These are phyloP conservation scores for Syngnathus acus DNA, from an alignment of 2,797 vertebrate species.

Conservation along the genomic window DNA sequence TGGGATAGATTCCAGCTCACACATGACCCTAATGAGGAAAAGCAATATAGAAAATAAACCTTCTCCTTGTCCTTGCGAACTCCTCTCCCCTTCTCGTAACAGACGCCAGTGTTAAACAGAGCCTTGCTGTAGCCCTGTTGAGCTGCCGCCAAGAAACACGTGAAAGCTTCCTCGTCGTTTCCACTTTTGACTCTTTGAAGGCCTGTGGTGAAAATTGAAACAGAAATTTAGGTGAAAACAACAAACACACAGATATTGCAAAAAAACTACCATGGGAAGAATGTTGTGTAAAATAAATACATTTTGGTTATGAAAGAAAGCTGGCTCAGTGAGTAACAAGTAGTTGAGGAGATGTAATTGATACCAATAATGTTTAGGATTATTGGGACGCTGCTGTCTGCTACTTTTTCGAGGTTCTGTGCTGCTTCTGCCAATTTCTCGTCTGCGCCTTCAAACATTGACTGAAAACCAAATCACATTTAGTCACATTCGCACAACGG, in stretches of 20 bases:
- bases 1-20: not conserved
- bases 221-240: not conserved
- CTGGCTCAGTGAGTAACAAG: not conserved
- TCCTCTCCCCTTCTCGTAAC: conserved; percentile 85
- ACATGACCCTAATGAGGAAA: too few relatives aligned
- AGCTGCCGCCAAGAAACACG: conserved; percentile 82
- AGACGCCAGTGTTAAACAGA: conserved; percentile 87
- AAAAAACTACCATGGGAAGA: not conserved
- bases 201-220: conserved; percentile 58
- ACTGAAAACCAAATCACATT: conserved; percentile 13
- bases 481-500: not conserved
- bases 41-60: conserved; percentile 51
- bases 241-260: not conserved
- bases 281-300: not conserved
- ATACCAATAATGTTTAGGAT: conserved; percentile 74
- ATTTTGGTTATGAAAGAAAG: not conserved
- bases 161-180: conserved; percentile 69
- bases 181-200: conserved; percentile 71
- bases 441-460: conserved; percentile 44
- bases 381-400: conserved; percentile 76
- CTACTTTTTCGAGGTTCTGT: conserved; percentile 70
- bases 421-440: conserved; percentile 70
- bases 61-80: conserved; percentile 69
- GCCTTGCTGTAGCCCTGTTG: conserved; percentile 84
- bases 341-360: not conserved